Base-by-base conservation (phyloP, 2,797 vertebrate species). In the Mus caroli region DNA sequence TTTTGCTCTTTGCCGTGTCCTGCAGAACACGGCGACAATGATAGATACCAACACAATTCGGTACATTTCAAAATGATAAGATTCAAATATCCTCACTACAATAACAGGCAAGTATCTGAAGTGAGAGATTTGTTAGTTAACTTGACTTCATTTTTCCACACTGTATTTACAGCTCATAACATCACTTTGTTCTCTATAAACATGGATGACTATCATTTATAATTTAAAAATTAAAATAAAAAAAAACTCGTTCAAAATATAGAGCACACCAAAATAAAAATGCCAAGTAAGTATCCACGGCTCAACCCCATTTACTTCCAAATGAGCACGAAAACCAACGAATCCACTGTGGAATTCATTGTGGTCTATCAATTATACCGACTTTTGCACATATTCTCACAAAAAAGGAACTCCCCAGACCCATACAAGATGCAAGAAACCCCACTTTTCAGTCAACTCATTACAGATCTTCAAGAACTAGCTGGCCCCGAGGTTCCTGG, bases 261-360 rank as follows among this genome's bases (percentile, higher is more conserved):
- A 60, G 69, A 76, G 2, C 76, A 37, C 34, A 54, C 7, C 67
- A 50, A 87, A 58, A 78, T 85, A 85, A 71, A 58, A 92, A 88
- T 64, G 8, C 58, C n/a, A 56, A 88, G 34, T 79, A 80, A 76
- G 10, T 22, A 9, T 69, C 46, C 34, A 69, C 12, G 19, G 31
- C 60, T 46, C 31, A 89, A 54, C 4, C 31, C 76, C 10, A 6
- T 71, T 93, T 60, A 34, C 52, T 22, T 96, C 26, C 43, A 95
- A 91, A 92, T 73, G 88, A 88, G 95, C 26, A 56, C 60, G 85
- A 64, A 97, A 96, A 75, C 43, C 95, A 95, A 95, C 37, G 69
- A 88, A 91, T 82, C 6, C 50, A 43, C 79, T 77, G 83, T 15
- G 77, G 24, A 8, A 94, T 6, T 88, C 73, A 90, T 15, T 76